These are phyloP conservation scores for Spisula subtruncata DNA, from an alignment of 2,888 invertebrate genomes.

Conservation along the genomic window DNA sequence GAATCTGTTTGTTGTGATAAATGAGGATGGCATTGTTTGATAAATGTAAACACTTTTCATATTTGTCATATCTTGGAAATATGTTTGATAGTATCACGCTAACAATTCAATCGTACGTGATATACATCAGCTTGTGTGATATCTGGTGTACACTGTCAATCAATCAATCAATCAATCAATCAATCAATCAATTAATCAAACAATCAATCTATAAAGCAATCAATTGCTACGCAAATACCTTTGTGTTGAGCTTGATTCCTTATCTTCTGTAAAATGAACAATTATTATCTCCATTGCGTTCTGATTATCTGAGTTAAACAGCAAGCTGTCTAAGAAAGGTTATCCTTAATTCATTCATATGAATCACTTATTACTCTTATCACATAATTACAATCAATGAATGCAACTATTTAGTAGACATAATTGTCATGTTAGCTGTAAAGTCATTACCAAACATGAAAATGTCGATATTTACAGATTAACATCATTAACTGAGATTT, in stretches of 20 bases:
- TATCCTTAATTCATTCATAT: not conserved
- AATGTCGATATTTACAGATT: conserved; percentile 1
- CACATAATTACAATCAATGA: not conserved
- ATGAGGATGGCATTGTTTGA: not conserved
- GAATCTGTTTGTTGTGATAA: too few relatives aligned
- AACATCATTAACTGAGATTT: not conserved
- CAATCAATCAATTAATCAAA: too few relatives aligned
- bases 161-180: too few relatives aligned
- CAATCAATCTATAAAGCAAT: too few relatives aligned
- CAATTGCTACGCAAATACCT: too few relatives aligned
- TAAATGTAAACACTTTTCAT: not conserved
- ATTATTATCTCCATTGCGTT: too few relatives aligned
- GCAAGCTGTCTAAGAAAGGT: not conserved
- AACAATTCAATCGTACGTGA: not conserved
- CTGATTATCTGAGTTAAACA: too few relatives aligned
- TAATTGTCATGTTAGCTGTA: not conserved
- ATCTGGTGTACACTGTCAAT: too few relatives aligned
- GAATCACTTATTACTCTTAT: not conserved
- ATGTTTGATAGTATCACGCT: not conserved
- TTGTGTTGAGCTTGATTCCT: too few relatives aligned
- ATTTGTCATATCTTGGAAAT: not conserved
- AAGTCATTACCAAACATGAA: not conserved
- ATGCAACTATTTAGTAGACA: not conserved
- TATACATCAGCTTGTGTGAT: not conserved
- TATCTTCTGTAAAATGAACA: too few relatives aligned